These are phyloP conservation scores for Adineta ricciae DNA, from an alignment of 2,888 invertebrate species.

Conservation along the genomic window DNA sequence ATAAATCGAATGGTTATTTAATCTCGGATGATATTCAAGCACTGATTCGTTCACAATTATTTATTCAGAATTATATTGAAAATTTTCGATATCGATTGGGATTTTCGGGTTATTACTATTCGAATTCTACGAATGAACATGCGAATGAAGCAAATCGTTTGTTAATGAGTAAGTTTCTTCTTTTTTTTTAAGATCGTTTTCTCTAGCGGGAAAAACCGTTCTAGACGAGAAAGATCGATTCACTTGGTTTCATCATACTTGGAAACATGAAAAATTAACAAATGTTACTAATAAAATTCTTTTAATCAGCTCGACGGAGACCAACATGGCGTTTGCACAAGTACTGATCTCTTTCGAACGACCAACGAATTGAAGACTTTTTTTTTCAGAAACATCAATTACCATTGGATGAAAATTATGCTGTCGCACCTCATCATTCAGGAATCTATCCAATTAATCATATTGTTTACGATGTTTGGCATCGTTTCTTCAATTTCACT, in stretches of 20 bases:
- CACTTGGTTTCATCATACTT: constrained; percentile 36
- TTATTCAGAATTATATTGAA: constrained; percentile 57
- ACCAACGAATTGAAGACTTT: too few species aligned
- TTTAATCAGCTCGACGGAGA: background rate
- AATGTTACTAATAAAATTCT: background rate
- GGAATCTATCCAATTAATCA: constrained; percentile 98
- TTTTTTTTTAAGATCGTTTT: background rate
- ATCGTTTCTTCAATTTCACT: constrained; percentile 61
- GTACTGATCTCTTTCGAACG: too few species aligned
- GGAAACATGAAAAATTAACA: constrained; percentile 35
- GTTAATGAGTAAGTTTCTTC: constrained; percentile 58
- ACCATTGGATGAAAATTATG: constrained; percentile 75
- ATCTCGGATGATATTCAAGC: constrained; percentile 54
- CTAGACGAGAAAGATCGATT: constrained; percentile 34
- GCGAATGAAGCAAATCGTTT: constrained; percentile 88
- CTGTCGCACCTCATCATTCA: constrained; percentile 94
- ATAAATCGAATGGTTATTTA: constrained; percentile 40
- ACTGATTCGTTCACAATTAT: constrained; percentile 32
- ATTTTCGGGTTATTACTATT: constrained; percentile 93
- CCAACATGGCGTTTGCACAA: background rate
- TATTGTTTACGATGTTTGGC: constrained; percentile 85
- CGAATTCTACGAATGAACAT: constrained; percentile 63
- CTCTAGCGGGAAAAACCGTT: too few species aligned
- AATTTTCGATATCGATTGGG: constrained; percentile 92
- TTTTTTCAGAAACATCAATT: constrained; percentile 60